phyloP scores from a whole-genome alignment of 30 jellyfish, hydroid and myxozoan species.

The Pseudorhiza aurosa region DNA sequence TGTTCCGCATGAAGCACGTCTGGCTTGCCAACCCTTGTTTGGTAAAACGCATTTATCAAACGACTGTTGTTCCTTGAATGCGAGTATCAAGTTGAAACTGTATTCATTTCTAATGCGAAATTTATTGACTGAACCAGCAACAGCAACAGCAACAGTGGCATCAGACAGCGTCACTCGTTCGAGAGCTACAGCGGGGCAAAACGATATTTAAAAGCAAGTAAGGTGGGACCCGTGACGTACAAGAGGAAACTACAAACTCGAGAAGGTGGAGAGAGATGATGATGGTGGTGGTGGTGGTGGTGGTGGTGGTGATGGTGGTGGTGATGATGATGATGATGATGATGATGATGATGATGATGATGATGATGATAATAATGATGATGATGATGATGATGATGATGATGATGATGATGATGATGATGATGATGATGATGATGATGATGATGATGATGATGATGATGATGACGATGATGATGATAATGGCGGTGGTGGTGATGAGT shows the following conservation, averaged over 20 bases:
- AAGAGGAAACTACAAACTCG: no score
- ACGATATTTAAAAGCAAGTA: no score
- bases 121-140: no score
- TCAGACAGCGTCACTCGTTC: no score
- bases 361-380: not conserved
- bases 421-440: constrained; percentile 11
- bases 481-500: not conserved
- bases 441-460: constrained; percentile 9
- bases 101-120: not conserved
- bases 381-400: not conserved
- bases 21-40: not conserved
- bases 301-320: not conserved
- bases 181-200: no score
- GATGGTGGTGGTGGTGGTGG: not conserved
- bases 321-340: not conserved
- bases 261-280: no score
- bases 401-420: not conserved
- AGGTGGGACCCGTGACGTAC: no score
- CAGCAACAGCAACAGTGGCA: no score
- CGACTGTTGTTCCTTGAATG: not conserved
- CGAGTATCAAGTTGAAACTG: not conserved
- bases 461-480: constrained; percentile 2
- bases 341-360: not conserved
- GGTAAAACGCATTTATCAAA: not conserved
- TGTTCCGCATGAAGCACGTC: no score